These are phyloP conservation scores for Drosophila baimaii DNA, from an alignment of 1,140 invertebrate genomes.

Conservation along the genomic window DNA sequence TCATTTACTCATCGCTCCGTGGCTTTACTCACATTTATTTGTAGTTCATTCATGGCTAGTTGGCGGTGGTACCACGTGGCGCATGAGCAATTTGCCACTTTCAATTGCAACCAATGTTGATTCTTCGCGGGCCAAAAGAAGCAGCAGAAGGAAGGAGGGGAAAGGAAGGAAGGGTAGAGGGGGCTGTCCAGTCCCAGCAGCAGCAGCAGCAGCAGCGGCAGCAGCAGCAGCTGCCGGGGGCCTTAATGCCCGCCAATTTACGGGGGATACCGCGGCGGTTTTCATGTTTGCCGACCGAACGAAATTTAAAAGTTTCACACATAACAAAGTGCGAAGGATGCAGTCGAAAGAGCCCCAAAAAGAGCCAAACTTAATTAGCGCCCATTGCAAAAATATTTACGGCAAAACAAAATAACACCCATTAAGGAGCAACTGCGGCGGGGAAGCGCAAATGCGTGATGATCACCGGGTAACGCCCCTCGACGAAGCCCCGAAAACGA, in stretches of 20 bases:
- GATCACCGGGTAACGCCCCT: constrained; percentile 83
- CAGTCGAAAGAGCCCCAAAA: constrained; percentile 50
- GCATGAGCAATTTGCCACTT: constrained; percentile 46
- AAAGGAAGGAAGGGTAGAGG: background rate
- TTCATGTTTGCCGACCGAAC: constrained; percentile 77
- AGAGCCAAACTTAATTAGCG: constrained; percentile 82
- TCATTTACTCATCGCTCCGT: constrained; percentile 10
- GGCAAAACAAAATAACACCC: constrained; percentile 83
- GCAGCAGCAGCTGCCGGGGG: constrained; percentile 7
- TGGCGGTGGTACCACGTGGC: constrained; percentile 21
- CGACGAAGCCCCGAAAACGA: constrained; percentile 60
- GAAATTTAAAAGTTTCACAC: constrained; percentile 81
- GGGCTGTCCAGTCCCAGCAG: too few species aligned
- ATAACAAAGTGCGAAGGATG: constrained; percentile 82
- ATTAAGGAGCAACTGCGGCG: constrained; percentile 59
- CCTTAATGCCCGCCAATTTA: constrained; percentile 77
- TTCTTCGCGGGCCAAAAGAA: too few species aligned
- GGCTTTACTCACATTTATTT: background rate
- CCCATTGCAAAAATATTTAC: constrained; percentile 83
- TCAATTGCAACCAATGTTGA: constrained; percentile 19
- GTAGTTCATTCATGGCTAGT: constrained; percentile 39
- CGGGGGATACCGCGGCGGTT: constrained; percentile 52
- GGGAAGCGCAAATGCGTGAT: constrained; percentile 80
- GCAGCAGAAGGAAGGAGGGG: background rate
- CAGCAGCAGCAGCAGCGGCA: too few species aligned